Evolutionary conservation across 2,888 invertebrate species (phyloP).

Genomic region (Drosophila paramelanica): DNA sequence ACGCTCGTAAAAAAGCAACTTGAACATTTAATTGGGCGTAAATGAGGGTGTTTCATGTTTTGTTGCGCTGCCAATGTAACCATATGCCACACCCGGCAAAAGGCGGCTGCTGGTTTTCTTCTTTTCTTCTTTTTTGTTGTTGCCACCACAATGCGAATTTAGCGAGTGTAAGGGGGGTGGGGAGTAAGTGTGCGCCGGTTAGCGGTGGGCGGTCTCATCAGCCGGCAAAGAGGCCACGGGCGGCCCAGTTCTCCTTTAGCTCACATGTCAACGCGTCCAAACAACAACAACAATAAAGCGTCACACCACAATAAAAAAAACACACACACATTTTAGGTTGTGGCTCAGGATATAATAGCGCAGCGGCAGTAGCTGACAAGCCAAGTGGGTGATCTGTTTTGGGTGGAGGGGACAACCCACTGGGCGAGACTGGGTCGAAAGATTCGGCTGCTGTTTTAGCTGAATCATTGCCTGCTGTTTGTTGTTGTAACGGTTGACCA

Average conservation of each 20-base stretch:
- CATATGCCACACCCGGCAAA: slow-evolving; percentile 70
- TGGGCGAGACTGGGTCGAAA: slow-evolving; percentile 43
- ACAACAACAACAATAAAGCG: slow-evolving; percentile 54
- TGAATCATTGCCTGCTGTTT: slow-evolving; percentile 60
- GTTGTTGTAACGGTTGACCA: slow-evolving; percentile 73
- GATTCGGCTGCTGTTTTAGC: slow-evolving; percentile 37
- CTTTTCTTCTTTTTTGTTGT: not conserved
- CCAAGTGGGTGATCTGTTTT: slow-evolving; percentile 31
- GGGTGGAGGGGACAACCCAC: slow-evolving; percentile 56
- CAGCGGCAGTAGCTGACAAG: slow-evolving; percentile 33
- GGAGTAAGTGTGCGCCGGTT: slow-evolving; percentile 31
- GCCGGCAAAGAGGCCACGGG: slow-evolving; percentile 68
- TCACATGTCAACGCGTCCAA: slow-evolving; percentile 75
- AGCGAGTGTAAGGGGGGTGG: not conserved
- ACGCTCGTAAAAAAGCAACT: slow-evolving; percentile 65
- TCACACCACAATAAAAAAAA: slow-evolving; percentile 70
- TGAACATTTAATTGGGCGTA: slow-evolving; percentile 81
- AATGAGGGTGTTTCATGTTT: slow-evolving; percentile 79
- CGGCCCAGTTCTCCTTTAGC: slow-evolving; percentile 41
- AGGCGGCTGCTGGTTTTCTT: slow-evolving; percentile 48
- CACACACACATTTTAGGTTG: slow-evolving; percentile 22
- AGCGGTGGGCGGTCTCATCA: slow-evolving; percentile 79
- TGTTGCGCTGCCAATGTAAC: slow-evolving; percentile 49
- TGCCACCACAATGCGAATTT: not conserved
- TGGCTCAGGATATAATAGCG: slow-evolving; percentile 63